Conservation (phyloP, 2,113 vertebrate genomes). For the Chaenocephalus aceratus region DNA sequence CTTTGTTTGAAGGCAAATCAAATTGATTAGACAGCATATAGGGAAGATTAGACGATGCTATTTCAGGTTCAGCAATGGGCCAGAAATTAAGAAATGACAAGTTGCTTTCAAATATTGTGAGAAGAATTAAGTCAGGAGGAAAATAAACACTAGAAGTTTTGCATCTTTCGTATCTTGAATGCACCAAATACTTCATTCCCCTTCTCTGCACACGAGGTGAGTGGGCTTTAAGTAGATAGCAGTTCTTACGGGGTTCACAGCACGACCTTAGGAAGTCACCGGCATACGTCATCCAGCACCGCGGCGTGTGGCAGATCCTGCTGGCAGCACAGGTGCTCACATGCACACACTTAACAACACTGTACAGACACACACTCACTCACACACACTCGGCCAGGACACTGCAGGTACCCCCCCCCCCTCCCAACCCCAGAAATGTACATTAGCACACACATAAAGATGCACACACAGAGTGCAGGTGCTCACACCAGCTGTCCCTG, state of each 20-base stretch:
- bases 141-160: background rate
- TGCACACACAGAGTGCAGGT: constrained; percentile 57
- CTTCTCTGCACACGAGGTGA: constrained; percentile 6
- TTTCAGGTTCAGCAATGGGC: background rate
- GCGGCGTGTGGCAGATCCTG: constrained; percentile 57
- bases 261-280: constrained; percentile 63
- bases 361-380: constrained; percentile 1
- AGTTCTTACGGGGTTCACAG: constrained; percentile 53
- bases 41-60: background rate
- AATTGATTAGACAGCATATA: background rate
- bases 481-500: constrained; percentile 75
- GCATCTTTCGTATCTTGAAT: background rate
- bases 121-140: too few species aligned
- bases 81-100: background rate
- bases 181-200: background rate
- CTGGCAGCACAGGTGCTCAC: constrained; percentile 76
- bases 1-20: background rate
- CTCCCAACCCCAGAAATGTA: constrained; percentile 40
- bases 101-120: too few species aligned
- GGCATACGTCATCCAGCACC: constrained; percentile 56
- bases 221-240: constrained; percentile 44
- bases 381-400: constrained; percentile 45
- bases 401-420: constrained; percentile 46
- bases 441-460: constrained; percentile 34
- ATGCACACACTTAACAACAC: constrained; percentile 42